These are phyloP conservation scores for Andrena camellia DNA, from an alignment of 2,888 invertebrate species.

Conservation along the genomic window DNA sequence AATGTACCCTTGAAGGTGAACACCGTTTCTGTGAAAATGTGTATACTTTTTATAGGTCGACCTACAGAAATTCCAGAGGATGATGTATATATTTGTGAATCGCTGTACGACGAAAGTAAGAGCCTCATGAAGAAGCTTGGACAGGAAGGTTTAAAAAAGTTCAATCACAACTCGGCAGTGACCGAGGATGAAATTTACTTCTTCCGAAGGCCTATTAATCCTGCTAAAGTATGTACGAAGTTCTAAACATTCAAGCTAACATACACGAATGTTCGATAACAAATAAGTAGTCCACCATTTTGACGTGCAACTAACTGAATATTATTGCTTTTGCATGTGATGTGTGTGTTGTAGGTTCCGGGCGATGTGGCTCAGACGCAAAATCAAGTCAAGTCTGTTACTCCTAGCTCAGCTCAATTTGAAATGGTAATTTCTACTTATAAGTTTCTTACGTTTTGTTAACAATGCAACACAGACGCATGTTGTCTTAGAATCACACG, in stretches of 20 bases:
- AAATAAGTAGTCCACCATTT: slow-evolving; percentile 44
- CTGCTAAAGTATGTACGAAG: slow-evolving; percentile 86
- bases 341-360: slow-evolving; percentile 81
- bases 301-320: slow-evolving; percentile 64
- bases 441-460: slow-evolving; percentile 50
- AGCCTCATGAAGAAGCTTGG: slow-evolving; percentile 91
- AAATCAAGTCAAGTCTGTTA: slow-evolving; percentile 82
- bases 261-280: slow-evolving; percentile 34
- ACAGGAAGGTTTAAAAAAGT: slow-evolving; percentile 91
- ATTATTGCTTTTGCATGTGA: slow-evolving; percentile 74
- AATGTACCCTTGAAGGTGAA: background rate
- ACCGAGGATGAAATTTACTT: slow-evolving; percentile 97
- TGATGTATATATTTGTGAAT: slow-evolving; percentile 97
- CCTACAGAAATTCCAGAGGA: slow-evolving; percentile 97
- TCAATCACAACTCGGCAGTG: slow-evolving; percentile 92
- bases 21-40: background rate
- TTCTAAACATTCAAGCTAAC: slow-evolving; percentile 37
- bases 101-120: slow-evolving; percentile 95
- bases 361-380: slow-evolving; percentile 83
- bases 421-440: slow-evolving; percentile 82
- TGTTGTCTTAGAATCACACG: slow-evolving; percentile 62
- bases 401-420: slow-evolving; percentile 81
- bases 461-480: slow-evolving; percentile 56
- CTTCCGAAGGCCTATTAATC: slow-evolving; percentile 90
- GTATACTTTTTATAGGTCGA: slow-evolving; percentile 88